phyloP scores from a whole-genome alignment of 2,888 invertebrate species.

The Keiferia lycopersicella region DNA sequence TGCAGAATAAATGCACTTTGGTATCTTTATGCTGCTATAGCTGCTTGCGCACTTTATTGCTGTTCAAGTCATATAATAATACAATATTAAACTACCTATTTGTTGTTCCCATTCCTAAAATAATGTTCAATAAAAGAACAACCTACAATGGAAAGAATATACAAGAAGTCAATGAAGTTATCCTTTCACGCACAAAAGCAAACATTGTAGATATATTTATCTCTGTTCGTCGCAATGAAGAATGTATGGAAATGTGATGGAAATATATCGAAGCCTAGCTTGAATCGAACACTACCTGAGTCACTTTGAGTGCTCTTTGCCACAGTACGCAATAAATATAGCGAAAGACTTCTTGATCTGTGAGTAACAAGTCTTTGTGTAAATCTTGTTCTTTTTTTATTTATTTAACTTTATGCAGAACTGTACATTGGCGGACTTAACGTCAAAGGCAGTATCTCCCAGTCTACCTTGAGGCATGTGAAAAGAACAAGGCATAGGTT shows the following conservation, averaged over 20 bases:
- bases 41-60: background rate
- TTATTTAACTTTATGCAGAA: too few relatives aligned
- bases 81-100: too few relatives aligned
- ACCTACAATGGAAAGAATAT: constrained; percentile 12
- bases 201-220: constrained; percentile 49
- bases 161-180: constrained; percentile 49
- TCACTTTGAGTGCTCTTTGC: constrained; percentile 34
- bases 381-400: background rate
- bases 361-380: background rate
- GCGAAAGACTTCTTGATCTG: background rate
- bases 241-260: constrained; percentile 76
- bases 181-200: constrained; percentile 59
- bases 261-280: constrained; percentile 69
- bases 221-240: constrained; percentile 54
- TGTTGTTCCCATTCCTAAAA: too few relatives aligned
- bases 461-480: too few relatives aligned
- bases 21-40: background rate
- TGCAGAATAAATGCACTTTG: background rate
- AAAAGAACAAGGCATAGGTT: too few relatives aligned
- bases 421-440: too few relatives aligned
- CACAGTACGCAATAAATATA: background rate
- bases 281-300: constrained; percentile 56
- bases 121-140: constrained; percentile 1
- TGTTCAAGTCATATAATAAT: too few relatives aligned
- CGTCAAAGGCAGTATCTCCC: too few relatives aligned